Evolutionary conservation across 2,888 invertebrate species (phyloP).

Genomic region (Mimumesa dahlbomi): DNA sequence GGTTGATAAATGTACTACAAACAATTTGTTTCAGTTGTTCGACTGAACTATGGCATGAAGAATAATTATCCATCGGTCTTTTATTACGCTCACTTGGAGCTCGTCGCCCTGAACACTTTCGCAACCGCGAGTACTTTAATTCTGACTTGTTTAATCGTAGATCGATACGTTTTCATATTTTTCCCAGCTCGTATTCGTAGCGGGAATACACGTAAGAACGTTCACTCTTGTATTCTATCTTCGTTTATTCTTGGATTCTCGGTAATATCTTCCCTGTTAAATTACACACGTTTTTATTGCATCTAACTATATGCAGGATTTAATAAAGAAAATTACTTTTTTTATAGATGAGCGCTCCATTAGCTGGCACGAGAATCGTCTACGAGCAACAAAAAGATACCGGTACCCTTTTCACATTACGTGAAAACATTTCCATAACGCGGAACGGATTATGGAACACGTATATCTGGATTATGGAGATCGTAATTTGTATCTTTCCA

Average conservation of each 20-base stretch:
- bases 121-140: slow-evolving; percentile 52
- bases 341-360: slow-evolving; percentile 47
- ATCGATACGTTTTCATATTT: slow-evolving; percentile 56
- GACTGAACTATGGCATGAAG: slow-evolving; percentile 46
- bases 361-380: slow-evolving; percentile 49
- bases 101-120: slow-evolving; percentile 48
- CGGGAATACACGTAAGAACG: slow-evolving; percentile 50
- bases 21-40: slow-evolving; percentile 44
- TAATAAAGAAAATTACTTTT: neutral
- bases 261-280: too few species aligned
- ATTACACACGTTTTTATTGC: too few species aligned
- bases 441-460: slow-evolving; percentile 32
- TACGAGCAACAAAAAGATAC: slow-evolving; percentile 25
- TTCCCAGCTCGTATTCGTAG: slow-evolving; percentile 55
- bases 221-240: slow-evolving; percentile 38
- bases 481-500: slow-evolving; percentile 40
- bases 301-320: too few species aligned
- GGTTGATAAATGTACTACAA: neutral
- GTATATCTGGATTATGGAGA: slow-evolving; percentile 55
- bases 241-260: slow-evolving; percentile 55
- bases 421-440: slow-evolving; percentile 43
- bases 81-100: slow-evolving; percentile 53
- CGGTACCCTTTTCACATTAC: slow-evolving; percentile 31
- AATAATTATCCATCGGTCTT: slow-evolving; percentile 53
- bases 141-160: slow-evolving; percentile 54